phyloP scores from a whole-genome alignment of 2,113 vertebrate species.

The Sinosuthora webbiana region DNA sequence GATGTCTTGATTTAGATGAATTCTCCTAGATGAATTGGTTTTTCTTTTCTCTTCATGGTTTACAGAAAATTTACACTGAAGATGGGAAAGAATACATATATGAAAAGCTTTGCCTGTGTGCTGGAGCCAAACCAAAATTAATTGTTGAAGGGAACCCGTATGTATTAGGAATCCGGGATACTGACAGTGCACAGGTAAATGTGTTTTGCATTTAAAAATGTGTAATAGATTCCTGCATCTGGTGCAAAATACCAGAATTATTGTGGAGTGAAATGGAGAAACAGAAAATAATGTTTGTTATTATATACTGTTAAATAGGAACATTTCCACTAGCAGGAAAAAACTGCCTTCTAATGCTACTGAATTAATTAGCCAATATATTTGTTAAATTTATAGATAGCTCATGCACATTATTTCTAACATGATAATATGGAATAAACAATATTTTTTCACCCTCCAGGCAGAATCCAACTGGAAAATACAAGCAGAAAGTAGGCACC shows the following conservation, averaged over 20 bases:
- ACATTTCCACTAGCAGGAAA: background rate
- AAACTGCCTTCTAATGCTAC: background rate
- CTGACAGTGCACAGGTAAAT: constrained; percentile 91
- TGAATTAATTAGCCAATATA: background rate
- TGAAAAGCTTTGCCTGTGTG: constrained; percentile 90
- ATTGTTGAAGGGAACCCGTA: constrained; percentile 80
- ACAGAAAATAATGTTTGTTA: background rate
- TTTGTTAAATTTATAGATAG: background rate
- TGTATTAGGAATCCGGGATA: constrained; percentile 93
- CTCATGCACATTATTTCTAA: background rate
- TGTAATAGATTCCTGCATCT: background rate
- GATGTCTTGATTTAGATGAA: background rate
- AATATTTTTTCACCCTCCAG: background rate
- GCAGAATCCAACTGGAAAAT: background rate
- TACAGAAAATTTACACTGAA: constrained; percentile 83
- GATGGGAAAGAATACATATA: constrained; percentile 79
- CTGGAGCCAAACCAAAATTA: constrained; percentile 88
- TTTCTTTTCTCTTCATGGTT: background rate
- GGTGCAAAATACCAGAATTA: background rate
- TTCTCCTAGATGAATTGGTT: background rate
- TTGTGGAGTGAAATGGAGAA: background rate
- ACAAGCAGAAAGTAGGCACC: background rate
- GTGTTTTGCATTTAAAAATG: background rate
- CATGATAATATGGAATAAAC: background rate
- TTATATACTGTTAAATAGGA: background rate